phyloP scores from a whole-genome alignment of 2,797 vertebrate species.

The Microhierax caerulescens region DNA sequence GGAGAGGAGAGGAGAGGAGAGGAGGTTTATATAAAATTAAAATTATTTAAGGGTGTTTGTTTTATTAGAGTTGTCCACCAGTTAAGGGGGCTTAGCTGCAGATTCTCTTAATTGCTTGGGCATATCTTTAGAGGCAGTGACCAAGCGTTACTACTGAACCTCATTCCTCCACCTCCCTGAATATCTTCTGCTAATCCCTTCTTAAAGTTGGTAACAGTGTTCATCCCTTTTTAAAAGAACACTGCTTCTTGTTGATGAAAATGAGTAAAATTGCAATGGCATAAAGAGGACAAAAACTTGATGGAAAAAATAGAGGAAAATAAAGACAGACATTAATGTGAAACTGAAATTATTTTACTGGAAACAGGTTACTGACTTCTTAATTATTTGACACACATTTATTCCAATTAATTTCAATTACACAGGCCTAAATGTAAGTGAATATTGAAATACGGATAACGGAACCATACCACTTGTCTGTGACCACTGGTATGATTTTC shows the following conservation, averaged over 20 bases:
- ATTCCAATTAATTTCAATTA: conserved; percentile 55
- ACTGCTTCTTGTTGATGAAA: not conserved
- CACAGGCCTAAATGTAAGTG: not conserved
- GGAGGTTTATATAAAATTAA: not conserved
- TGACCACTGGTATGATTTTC: not conserved
- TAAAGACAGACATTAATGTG: not conserved
- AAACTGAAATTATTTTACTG: not conserved
- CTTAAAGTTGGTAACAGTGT: not conserved
- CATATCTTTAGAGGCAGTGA: not conserved
- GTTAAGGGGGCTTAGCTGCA: not conserved
- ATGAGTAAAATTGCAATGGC: not conserved
- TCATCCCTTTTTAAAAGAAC: not conserved
- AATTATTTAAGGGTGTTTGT: not conserved
- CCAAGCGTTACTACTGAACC: not conserved
- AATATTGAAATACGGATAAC: not conserved
- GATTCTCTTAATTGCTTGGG: not conserved
- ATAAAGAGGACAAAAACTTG: not conserved
- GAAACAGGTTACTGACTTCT: not conserved
- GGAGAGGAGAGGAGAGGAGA: rapidly evolving
- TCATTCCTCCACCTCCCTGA: not conserved
- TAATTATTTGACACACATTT: conserved; percentile 39
- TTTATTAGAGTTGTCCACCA: not conserved
- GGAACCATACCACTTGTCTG: not conserved
- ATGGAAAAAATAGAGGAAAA: not conserved
- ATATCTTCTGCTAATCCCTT: not conserved